phyloP scores from a whole-genome alignment of 2,113 vertebrate genomes.

The Athene cunicularia region DNA sequence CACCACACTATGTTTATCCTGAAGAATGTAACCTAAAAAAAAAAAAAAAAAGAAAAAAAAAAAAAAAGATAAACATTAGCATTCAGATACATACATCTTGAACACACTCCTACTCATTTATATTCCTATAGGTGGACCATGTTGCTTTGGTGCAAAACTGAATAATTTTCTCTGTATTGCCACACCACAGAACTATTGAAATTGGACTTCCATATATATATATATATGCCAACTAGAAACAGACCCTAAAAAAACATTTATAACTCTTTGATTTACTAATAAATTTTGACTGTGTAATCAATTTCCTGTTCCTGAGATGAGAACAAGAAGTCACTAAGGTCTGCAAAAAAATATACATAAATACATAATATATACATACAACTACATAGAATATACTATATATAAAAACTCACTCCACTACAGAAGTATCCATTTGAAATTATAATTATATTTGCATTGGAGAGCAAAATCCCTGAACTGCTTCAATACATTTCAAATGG shows the following conservation, averaged over 20 bases:
- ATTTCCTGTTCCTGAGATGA: background rate
- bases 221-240: background rate
- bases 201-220: background rate
- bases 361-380: too few species aligned
- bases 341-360: background rate
- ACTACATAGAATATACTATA: background rate
- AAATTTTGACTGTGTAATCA: background rate
- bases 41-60: background rate
- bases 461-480: background rate
- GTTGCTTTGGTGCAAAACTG: background rate
- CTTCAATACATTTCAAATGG: background rate
- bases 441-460: background rate
- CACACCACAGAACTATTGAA: background rate
- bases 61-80: background rate
- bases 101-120: background rate
- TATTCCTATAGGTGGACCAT: background rate
- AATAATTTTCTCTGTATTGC: background rate
- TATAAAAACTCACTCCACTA: background rate
- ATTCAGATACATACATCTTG: background rate
- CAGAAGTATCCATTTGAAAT: background rate
- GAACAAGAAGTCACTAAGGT: background rate
- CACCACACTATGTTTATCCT: background rate
- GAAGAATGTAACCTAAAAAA: background rate
- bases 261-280: background rate
- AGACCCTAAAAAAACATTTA: background rate